Percentiles rank a stretch among this genome's conserved stretches.
phyloP scores from a whole-genome alignment of 2,113 vertebrate species.

The Verasper variegatus region DNA sequence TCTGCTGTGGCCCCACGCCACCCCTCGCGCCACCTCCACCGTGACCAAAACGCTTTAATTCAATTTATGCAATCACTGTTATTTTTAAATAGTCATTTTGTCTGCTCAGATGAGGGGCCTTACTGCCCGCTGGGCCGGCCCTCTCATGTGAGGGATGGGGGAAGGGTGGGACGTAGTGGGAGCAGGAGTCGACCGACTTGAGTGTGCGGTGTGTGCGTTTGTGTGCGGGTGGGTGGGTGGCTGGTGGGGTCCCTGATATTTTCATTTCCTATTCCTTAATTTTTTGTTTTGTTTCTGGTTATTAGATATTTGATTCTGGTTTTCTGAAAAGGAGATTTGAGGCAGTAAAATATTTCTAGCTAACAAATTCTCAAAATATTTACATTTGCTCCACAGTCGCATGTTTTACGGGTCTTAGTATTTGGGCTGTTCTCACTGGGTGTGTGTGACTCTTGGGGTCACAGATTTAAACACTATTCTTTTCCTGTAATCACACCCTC shows the following conservation, averaged over 20 bases:
- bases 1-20: slow-evolving; percentile 82
- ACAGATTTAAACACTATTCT: slow-evolving; percentile 53
- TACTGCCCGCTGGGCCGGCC: slow-evolving; percentile 75
- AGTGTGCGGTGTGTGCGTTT: neutral
- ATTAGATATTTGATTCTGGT: slow-evolving; percentile 15
- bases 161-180: slow-evolving; percentile 44
- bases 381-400: neutral
- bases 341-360: neutral
- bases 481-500: slow-evolving; percentile 72
- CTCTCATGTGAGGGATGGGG: slow-evolving; percentile 68
- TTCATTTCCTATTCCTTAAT: slow-evolving; percentile 43
- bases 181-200: slow-evolving; percentile 55
- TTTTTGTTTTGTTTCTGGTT: slow-evolving; percentile 36
- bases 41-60: slow-evolving; percentile 98
- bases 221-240: neutral
- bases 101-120: slow-evolving; percentile 90
- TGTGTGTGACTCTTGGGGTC: slow-evolving; percentile 38
- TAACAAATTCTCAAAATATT: neutral
- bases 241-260: slow-evolving; percentile 38
- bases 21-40: slow-evolving; percentile 87
- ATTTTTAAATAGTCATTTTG: slow-evolving; percentile 99
- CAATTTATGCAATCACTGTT: slow-evolving; percentile 99
- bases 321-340: neutral
- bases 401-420: too few relatives aligned
- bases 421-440: slow-evolving; percentile 28